These are phyloP conservation scores for Melanerpes aurifrons DNA, from an alignment of 2,113 vertebrate genomes.

Conservation along the genomic window DNA sequence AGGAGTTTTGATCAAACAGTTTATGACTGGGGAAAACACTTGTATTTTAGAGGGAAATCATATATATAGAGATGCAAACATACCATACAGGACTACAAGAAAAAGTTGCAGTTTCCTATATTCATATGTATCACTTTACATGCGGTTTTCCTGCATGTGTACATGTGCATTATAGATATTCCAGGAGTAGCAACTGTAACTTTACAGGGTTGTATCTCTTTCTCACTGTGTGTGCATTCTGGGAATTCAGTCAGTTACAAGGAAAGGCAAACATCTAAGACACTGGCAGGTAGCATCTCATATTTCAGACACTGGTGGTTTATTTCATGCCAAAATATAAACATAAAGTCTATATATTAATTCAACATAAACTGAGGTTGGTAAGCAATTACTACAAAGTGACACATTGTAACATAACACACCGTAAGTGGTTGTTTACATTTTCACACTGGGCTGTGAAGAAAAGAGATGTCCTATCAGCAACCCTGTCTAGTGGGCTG, in stretches of 20 bases:
- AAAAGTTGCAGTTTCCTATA: background rate
- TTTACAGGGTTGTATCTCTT: background rate
- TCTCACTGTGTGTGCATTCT: background rate
- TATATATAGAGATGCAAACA: background rate
- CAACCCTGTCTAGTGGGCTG: background rate
- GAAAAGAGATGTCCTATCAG: background rate
- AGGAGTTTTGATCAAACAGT: background rate
- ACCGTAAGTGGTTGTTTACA: background rate
- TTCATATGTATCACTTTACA: background rate
- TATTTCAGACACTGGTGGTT: background rate
- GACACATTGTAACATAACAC: background rate
- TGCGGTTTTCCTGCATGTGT: background rate
- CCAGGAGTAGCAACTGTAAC: background rate
- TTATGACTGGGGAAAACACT: background rate
- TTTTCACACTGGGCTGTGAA: background rate
- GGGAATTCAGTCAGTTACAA: background rate
- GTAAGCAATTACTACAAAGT: background rate
- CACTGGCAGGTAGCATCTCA: background rate
- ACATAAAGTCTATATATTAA: background rate
- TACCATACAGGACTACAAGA: background rate
- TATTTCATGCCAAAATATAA: background rate
- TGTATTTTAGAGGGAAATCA: background rate
- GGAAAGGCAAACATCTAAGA: background rate
- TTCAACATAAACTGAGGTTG: background rate
- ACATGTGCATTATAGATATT: background rate